Percentiles rank a stretch among this genome's conserved stretches.
phyloP scores from a whole-genome alignment of 1,140 invertebrate species.

The Drosophila aff. region DNA sequence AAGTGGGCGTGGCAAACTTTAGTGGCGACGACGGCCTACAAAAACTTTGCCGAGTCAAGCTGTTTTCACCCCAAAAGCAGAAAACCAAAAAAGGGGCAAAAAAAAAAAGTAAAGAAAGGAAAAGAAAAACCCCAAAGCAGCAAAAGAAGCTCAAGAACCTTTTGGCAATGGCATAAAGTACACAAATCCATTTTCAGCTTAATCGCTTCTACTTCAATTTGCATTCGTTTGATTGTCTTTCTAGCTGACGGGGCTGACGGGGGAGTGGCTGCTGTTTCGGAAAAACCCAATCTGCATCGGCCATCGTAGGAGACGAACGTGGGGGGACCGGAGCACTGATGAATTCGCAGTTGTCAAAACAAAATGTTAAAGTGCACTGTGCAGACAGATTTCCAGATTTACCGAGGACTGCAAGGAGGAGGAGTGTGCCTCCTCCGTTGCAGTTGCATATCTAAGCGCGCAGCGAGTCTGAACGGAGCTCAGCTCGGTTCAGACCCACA shows the following conservation, averaged over 20 bases:
- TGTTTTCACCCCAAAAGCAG: conserved; percentile 40
- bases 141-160: conserved; percentile 46
- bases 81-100: not conserved
- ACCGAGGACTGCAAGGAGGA: not conserved
- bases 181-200: conserved; percentile 69
- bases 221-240: conserved; percentile 69
- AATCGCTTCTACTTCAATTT: conserved; percentile 69
- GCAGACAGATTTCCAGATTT: conserved; percentile 33
- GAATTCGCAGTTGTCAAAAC: conserved; percentile 68
- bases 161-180: conserved; percentile 67
- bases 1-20: conserved; percentile 59
- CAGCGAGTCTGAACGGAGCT: not conserved
- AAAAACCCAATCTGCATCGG: conserved; percentile 33
- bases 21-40: conserved; percentile 60
- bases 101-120: not conserved
- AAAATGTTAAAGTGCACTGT: conserved; percentile 62
- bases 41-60: conserved; percentile 65
- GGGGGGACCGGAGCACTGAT: conserved; percentile 22
- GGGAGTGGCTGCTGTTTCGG: not conserved
- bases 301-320: not conserved
- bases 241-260: not conserved
- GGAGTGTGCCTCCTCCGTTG: not conserved
- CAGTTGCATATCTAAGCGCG: conserved; percentile 19
- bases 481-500: not conserved
- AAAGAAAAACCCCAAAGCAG: conserved; percentile 22